Conservation (phyloP, 2,113 vertebrate species). For the Tringa solitaria region DNA sequence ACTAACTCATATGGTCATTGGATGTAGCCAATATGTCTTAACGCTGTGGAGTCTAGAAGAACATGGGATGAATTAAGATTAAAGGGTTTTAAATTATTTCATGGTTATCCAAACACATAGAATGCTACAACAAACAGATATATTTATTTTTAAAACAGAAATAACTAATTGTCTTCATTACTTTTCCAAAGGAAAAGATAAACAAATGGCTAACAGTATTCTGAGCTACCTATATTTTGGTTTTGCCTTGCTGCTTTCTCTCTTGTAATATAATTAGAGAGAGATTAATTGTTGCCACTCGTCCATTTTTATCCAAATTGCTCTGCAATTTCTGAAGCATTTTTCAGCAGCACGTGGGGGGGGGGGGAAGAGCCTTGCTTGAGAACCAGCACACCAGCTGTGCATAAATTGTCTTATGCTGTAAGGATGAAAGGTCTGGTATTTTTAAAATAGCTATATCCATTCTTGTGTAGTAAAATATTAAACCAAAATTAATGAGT, state of each 20-base stretch:
- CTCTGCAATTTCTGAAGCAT: neutral
- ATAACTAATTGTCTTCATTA: neutral
- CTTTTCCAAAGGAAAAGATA: neutral
- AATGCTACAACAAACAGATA: neutral
- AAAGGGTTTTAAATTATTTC: neutral
- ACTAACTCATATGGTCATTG: neutral
- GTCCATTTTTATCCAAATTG: neutral
- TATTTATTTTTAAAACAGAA: neutral
- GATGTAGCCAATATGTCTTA: neutral
- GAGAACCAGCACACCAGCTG: neutral
- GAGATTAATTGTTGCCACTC: neutral
- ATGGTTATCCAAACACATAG: neutral
- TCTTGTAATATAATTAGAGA: neutral
- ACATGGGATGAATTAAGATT: neutral
- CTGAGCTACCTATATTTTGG: neutral
- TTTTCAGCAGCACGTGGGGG: neutral
- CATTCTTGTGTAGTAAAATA: neutral
- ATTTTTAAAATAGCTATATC: neutral
- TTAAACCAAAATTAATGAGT: neutral
- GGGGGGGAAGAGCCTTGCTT: neutral
- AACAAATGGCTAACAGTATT: neutral
- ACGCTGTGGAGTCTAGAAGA: neutral
- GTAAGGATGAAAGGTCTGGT: neutral
- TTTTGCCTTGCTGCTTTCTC: neutral
- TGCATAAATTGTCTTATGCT: neutral